phyloP scores from a whole-genome alignment of 2,797 vertebrate genomes.

The Urocyon cinereoargenteus region DNA sequence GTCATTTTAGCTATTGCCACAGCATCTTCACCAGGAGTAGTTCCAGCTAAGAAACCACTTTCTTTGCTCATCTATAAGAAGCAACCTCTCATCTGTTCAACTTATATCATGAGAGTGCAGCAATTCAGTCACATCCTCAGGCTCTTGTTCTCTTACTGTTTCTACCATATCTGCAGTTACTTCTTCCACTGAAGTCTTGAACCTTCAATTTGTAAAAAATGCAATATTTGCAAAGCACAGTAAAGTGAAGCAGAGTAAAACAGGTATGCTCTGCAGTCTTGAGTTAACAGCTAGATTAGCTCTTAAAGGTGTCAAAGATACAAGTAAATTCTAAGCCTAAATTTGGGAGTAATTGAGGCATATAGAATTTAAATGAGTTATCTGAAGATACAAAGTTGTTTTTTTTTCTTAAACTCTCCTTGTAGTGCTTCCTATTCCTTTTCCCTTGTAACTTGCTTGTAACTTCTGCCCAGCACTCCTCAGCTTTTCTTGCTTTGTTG shows the following conservation, averaged over 20 bases:
- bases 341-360: neutral
- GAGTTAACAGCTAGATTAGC: neutral
- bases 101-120: neutral
- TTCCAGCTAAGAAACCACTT: neutral
- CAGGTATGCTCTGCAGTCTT: neutral
- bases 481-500: neutral
- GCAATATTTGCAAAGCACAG: neutral
- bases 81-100: neutral
- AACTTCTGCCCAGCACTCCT: neutral
- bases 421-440: neutral
- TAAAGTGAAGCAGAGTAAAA: neutral
- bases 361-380: neutral
- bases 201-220: neutral
- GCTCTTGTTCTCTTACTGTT: neutral
- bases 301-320: neutral
- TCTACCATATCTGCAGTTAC: neutral
- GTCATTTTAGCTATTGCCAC: neutral
- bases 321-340: neutral
- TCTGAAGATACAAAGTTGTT: neutral
- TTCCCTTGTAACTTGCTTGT: neutral
- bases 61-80: neutral
- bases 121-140: neutral
- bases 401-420: neutral
- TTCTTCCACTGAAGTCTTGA: neutral
- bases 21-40: neutral